phyloP scores from a whole-genome alignment of 1,140 invertebrate genomes.

The Bicyclus anynana region DNA sequence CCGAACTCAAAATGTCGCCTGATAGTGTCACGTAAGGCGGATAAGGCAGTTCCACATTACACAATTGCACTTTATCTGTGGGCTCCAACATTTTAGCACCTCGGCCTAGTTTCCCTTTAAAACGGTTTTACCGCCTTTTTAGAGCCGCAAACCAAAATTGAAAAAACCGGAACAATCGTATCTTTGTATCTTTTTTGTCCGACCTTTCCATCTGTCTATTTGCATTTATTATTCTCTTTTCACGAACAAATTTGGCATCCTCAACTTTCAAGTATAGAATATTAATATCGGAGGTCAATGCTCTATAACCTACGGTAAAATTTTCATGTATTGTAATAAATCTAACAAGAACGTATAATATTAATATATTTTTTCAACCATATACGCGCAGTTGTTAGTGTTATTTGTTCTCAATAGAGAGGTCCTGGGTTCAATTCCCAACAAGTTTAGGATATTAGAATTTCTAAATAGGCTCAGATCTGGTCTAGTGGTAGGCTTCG shows the following conservation, averaged over 20 bases:
- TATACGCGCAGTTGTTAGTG: too few species aligned
- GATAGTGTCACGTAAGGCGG: conserved; percentile 27
- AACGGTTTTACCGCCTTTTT: background rate
- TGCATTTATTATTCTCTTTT: background rate
- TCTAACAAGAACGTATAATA: too few species aligned
- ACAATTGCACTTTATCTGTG: conserved; percentile 18
- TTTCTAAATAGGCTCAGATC: too few species aligned
- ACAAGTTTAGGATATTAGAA: too few species aligned
- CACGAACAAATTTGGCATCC: background rate
- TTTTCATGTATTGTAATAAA: too few species aligned
- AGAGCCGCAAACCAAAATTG: background rate
- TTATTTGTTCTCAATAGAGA: too few species aligned
- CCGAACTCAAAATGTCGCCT: conserved; percentile 13
- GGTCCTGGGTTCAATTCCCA: too few species aligned
- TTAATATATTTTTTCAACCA: too few species aligned
- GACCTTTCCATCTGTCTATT: background rate
- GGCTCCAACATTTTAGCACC: conserved; percentile 20
- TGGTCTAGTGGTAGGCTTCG: too few species aligned
- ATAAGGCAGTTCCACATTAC: conserved; percentile 21
- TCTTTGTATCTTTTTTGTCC: background rate
- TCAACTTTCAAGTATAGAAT: background rate
- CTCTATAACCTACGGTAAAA: too few species aligned
- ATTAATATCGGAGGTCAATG: too few species aligned
- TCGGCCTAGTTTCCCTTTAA: conserved; percentile 1
- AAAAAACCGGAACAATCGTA: background rate